Base-by-base conservation (phyloP, 2,888 invertebrate species). In the Drosophila kambysellisi region DNA sequence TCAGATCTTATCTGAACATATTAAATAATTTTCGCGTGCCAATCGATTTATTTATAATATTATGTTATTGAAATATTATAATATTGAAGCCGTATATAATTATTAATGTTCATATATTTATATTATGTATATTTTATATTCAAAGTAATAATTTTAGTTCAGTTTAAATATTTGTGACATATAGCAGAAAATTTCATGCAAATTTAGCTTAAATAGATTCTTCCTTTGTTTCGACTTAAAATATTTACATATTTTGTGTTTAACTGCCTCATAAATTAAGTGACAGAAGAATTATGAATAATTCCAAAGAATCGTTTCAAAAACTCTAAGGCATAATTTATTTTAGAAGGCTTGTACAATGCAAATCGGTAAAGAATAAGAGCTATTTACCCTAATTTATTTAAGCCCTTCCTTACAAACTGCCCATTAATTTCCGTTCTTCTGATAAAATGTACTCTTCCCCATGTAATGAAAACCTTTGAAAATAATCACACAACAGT, bases 401-500 rank as follows among this genome's bases (percentile, higher is more conserved):
- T 25, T 25, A 25, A 25, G 4, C 8, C 8, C 15, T 46, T 46
- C 25, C 25, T 4, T 25, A 15, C 29, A 25, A 46, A 15, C 46
- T 8, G 2, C 25, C 25, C 25, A 15, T 15, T 25, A 15, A 46
- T 46, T 46, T 46, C 15, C 46, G 25, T 8, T 25, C 4, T 25
- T 25, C 4, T 8, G 2, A 12, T 12, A 20, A 30, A 15, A 20
- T 25, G 8, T 46, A 15, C 25, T 25, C 2, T 15, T 46, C 15
- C 2, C 15, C 9, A 15, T 46, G 15, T 0, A 25, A 2, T 8
- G 7, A 17, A 29, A 35, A n/a, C 39, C 9, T 41, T 8, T 8
- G 15, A 46, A 56, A 56, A 30, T 30, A 39, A n/a, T 4, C 15
- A 15, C 9, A 15, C 6, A 29, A 39, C n/a, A 61, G 50, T 75